phyloP scores from a whole-genome alignment of 92 coral and sea anemone species.

The Hydrozoanthus gracilis region DNA sequence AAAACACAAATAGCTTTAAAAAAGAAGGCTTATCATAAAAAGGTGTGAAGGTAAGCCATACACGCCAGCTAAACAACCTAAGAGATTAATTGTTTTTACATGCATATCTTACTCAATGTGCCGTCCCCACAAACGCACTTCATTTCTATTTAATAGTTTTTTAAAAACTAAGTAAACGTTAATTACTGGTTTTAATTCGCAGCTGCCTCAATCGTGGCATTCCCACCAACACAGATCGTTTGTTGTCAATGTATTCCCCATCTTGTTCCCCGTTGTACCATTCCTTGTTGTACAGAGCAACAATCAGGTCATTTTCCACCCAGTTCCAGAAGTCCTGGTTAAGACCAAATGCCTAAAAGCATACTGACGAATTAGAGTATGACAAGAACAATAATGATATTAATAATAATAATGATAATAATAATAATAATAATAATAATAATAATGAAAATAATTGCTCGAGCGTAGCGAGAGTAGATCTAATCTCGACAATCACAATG shows the following conservation, averaged over 20 bases:
- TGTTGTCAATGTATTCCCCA: slow-evolving; percentile 33
- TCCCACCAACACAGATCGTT: slow-evolving; percentile 26
- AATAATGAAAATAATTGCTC: too few relatives aligned
- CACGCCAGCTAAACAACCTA: too few relatives aligned
- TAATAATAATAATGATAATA: too few relatives aligned
- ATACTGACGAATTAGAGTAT: too few relatives aligned
- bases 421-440: too few relatives aligned
- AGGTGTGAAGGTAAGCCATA: too few relatives aligned
- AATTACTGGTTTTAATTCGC: slow-evolving; percentile 14
- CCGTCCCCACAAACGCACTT: not conserved
- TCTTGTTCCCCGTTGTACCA: slow-evolving; percentile 37
- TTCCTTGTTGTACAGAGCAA: not conserved
- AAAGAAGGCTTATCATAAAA: too few relatives aligned
- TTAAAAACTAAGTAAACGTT: not conserved
- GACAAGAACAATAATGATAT: too few relatives aligned
- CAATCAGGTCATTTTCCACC: slow-evolving; percentile 12
- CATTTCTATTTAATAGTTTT: not conserved
- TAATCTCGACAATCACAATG: too few relatives aligned
- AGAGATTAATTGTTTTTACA: too few relatives aligned
- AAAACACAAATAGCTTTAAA: too few relatives aligned
- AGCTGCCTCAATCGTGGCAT: slow-evolving; percentile 37
- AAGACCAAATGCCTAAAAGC: slow-evolving; percentile 5
- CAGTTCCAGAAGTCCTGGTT: slow-evolving; percentile 26
- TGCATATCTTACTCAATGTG: not conserved
- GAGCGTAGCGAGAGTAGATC: too few relatives aligned